phyloP scores from a whole-genome alignment of 2,888 invertebrate genomes.

The Melanophora roralis region DNA sequence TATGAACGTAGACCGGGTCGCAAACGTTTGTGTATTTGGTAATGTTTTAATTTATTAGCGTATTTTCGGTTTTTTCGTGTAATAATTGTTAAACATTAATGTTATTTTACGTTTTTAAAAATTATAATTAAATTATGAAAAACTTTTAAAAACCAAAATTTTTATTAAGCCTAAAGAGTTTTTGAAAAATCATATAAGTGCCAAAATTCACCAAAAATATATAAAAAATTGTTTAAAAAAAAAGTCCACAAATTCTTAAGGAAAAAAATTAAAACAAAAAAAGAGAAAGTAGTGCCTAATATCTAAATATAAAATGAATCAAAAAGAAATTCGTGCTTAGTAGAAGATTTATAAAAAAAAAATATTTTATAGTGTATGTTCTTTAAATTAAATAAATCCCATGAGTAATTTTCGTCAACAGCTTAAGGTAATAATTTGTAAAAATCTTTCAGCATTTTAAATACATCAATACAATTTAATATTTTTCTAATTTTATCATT shows the following conservation, averaged over 20 bases:
- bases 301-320: not conserved
- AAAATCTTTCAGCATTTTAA: too few species aligned
- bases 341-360: not conserved
- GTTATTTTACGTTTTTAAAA: conserved; percentile 20
- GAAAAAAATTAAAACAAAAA: not conserved
- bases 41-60: conserved; percentile 4
- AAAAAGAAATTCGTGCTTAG: not conserved
- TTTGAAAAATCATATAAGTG: not conserved
- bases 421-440: conserved; percentile 72
- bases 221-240: not conserved
- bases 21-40: conserved; percentile 27
- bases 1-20: conserved; percentile 42
- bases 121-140: conserved; percentile 3
- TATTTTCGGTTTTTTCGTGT: conserved; percentile 5
- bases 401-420: conserved; percentile 77
- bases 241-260: not conserved
- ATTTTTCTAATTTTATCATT: not conserved
- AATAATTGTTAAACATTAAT: not conserved
- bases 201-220: not conserved
- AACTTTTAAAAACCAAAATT: not conserved
- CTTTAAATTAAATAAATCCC: conserved; percentile 73
- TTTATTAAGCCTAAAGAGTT: not conserved
- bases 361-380: conserved; percentile 26
- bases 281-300: not conserved
- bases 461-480: too few species aligned